Evolutionary conservation across 2,113 vertebrate species (phyloP), one percentile per base, ranked within the genome.

Genomic region (Caloenas nicobarica): DNA sequence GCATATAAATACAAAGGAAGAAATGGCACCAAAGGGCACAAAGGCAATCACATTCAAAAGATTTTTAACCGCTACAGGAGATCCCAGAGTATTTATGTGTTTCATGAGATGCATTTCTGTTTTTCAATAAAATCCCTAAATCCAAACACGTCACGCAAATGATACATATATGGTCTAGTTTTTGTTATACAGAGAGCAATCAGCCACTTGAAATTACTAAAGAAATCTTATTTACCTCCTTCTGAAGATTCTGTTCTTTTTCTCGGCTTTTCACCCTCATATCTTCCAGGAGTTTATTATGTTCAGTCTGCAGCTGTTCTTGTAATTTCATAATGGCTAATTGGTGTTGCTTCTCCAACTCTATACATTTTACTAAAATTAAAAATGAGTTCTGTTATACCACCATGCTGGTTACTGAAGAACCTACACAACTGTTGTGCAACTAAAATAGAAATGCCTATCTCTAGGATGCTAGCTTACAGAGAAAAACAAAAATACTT

Each of bases 321-420:
- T 64, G 86, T 9, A 97, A 44, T 34, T 98, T 96, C 88, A 91
- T 83, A 60, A 99, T 81, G 23, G 96, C 87, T 13, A 82, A 57
- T 11, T 98, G 97, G 21, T 98, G 98, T 15, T 98, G 97, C 5
- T 93, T 95, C 81, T 98, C 98, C 92, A 98, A 76, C 9, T 98
- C 97, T 80, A 97, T 65, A 73, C 48, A 81, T 74, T 92, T 91
- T 22, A 70, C 96, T 97, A 73, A 69, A 95, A 95, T 79, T 14
- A 79, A 93, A 96, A 89, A n/a, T 57, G 0, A 86, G 19, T 66
- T 91, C 36, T 82, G 58, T 96, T 95, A 95, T 10, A 60, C 24
- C 40, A 38, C 26, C 11, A 10, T 48, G 21, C 12, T 1, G 0
- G n/a, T 38, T 72, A 51, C 38, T 29, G 7, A 82, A 53, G 15